These are phyloP conservation scores for Wasmannia auropunctata DNA, from an alignment of 1,140 invertebrate genomes.

Conservation along the genomic window DNA sequence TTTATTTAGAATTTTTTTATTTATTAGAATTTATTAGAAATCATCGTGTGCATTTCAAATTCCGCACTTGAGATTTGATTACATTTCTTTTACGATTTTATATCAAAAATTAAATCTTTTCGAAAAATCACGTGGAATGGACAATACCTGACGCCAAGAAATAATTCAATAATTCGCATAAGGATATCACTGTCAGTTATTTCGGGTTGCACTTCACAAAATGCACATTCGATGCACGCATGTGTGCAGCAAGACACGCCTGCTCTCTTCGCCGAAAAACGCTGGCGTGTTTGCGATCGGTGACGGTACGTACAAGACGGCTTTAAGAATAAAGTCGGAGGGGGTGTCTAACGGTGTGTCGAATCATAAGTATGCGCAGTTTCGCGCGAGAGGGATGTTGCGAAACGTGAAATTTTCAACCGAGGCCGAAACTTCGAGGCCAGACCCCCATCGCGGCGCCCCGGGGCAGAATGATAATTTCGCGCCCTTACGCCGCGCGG, in stretches of 20 bases:
- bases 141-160: too few relatives aligned
- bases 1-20: not conserved
- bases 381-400: not conserved
- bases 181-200: not conserved
- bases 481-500: not conserved
- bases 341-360: slow-evolving; percentile 37
- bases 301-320: not conserved
- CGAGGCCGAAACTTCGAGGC: not conserved
- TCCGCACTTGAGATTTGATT: not conserved
- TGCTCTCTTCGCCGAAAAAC: slow-evolving; percentile 40
- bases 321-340: slow-evolving; percentile 44
- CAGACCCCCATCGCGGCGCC: not conserved
- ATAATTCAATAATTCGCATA: too few relatives aligned
- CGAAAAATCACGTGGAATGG: not conserved
- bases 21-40: not conserved
- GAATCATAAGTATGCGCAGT: slow-evolving; percentile 32
- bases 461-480: slow-evolving; percentile 17
- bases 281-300: slow-evolving; percentile 5
- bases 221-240: not conserved
- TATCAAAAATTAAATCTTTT: not conserved
- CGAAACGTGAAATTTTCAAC: slow-evolving; percentile 17
- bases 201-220: not conserved
- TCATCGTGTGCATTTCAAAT: not conserved
- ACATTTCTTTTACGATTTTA: not conserved
- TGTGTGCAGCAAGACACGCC: not conserved